Evolutionary conservation across 2,797 vertebrate genomes (phyloP).

Genomic region (Sebastes trivittatus): DNA sequence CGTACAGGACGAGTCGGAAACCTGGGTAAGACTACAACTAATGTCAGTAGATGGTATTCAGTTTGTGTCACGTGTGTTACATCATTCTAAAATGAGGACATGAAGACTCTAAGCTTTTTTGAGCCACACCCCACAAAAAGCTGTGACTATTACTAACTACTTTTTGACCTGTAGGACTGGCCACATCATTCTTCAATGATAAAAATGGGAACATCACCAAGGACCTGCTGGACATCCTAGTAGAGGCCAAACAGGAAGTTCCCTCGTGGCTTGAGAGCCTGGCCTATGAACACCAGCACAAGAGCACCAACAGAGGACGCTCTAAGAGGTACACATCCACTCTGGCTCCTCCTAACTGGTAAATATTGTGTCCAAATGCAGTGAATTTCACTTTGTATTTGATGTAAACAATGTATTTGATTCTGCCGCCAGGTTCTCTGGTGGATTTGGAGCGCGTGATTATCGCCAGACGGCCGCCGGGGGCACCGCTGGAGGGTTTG

Average conservation of each 20-base stretch:
- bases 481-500: conserved; percentile 83
- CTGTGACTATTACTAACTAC: neutral
- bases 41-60: neutral
- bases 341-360: neutral
- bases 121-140: neutral
- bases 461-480: conserved; percentile 88
- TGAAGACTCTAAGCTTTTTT: neutral
- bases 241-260: conserved; percentile 96
- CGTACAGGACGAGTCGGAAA: conserved; percentile 96
- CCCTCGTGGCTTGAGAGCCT: conserved; percentile 95
- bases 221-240: conserved; percentile 93
- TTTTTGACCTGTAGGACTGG: conserved; percentile 84
- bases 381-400: neutral
- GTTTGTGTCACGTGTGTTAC: neutral
- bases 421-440: conserved; percentile 83
- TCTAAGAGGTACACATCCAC: conserved; percentile 88
- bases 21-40: conserved; percentile 80
- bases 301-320: conserved; percentile 90
- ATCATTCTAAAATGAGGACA: neutral
- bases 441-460: conserved; percentile 92
- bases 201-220: conserved; percentile 95
- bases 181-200: conserved; percentile 97
- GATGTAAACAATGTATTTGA: neutral
- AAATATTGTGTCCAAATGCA: neutral
- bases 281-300: conserved; percentile 95